Conservation (phyloP, 2,797 vertebrate species). For the Mareca strepera region DNA sequence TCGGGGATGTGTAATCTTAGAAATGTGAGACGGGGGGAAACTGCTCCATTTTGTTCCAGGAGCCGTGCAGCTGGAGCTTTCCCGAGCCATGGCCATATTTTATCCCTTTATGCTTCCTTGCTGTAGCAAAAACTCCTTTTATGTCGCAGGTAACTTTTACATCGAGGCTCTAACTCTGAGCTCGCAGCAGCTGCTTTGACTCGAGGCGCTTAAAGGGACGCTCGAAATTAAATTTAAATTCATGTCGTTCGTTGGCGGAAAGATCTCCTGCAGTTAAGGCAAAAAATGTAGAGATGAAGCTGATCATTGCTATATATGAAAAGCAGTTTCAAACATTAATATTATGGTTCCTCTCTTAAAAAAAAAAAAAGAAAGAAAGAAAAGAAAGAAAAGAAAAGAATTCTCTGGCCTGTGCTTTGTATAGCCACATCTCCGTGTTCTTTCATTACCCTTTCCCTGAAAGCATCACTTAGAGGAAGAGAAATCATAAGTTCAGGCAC, state of each 20-base stretch:
- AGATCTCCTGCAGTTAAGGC: conserved; percentile 20
- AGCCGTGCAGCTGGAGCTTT: not conserved
- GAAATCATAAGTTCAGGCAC: not conserved
- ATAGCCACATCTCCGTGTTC: not conserved
- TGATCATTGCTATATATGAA: not conserved
- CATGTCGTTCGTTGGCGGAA: conserved; percentile 10
- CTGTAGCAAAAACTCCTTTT: not conserved
- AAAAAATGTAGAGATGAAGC: not conserved
- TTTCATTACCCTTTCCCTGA: not conserved
- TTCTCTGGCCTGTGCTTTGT: not conserved
- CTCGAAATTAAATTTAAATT: conserved; percentile 51
- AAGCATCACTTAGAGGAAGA: not conserved
- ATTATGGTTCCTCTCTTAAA: not conserved
- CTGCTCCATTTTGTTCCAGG: not conserved
- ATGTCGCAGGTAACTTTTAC: conserved; percentile 33
- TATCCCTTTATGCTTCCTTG: not conserved
- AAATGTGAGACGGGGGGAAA: not conserved
- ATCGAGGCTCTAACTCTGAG: not conserved
- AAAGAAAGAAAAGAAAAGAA: not conserved
- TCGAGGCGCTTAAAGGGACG: conserved; percentile 11
- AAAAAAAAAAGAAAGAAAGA: not conserved
- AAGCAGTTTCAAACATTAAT: conserved; percentile 31
- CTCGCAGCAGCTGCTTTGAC: conserved; percentile 37
- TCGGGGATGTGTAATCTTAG: not conserved
- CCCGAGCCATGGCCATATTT: not conserved